These are phyloP conservation scores for Zaprionus nigranus DNA, from an alignment of 1,140 invertebrate species.

Conservation along the genomic window DNA sequence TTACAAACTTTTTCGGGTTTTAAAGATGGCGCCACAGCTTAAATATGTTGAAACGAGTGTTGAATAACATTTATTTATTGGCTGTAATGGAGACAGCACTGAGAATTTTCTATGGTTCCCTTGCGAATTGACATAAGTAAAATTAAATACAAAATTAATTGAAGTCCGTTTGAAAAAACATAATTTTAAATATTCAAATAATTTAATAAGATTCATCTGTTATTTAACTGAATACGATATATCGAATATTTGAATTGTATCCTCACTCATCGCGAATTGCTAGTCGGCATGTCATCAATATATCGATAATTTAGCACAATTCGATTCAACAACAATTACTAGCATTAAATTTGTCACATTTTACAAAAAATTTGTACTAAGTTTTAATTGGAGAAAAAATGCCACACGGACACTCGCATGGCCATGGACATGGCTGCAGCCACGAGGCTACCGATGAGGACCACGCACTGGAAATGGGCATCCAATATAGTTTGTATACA, in stretches of 20 bases:
- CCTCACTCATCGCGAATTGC: neutral
- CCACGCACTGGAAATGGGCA: conserved; percentile 90
- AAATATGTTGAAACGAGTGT: neutral
- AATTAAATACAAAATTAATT: too few species aligned
- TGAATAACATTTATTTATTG: neutral
- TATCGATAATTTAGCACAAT: conserved; percentile 26
- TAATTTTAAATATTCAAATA: too few species aligned
- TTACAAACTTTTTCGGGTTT: neutral
- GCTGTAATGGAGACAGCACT: too few species aligned
- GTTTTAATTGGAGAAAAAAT: conserved; percentile 43
- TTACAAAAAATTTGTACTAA: conserved; percentile 22
- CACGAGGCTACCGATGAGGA: conserved; percentile 84
- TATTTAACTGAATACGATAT: neutral
- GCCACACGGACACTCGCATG: conserved; percentile 81
- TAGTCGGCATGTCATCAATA: neutral
- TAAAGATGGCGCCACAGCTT: neutral
- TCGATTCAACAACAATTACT: conserved; percentile 36
- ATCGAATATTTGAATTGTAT: neutral
- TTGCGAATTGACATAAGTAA: too few species aligned
- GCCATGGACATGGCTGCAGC: conserved; percentile 67
- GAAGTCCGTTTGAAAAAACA: too few species aligned
- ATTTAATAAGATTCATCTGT: neutral
- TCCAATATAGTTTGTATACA: conserved; percentile 94
- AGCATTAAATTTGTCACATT: conserved; percentile 49
- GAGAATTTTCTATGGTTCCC: too few species aligned